A percentile compares a stretch with the other conserved stretches of the same genome.
Conservation (phyloP, 2,888 invertebrate species). For the Aspidiotus rigidus region DNA sequence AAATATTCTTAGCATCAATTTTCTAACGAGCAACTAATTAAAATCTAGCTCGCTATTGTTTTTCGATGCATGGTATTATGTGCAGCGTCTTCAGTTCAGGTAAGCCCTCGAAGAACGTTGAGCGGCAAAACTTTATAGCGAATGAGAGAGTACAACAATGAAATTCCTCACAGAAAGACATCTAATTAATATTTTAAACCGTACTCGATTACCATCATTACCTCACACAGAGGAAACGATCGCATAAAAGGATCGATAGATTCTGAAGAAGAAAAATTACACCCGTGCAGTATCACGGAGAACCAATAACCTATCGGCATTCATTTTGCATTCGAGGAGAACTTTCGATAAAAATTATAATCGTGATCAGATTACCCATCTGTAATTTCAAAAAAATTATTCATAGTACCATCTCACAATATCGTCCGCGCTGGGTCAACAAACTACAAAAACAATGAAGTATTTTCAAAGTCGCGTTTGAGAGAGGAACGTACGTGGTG, state of each 20-base stretch:
- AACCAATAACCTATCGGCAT: conserved; percentile 11
- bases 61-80: background rate
- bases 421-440: conserved; percentile 12
- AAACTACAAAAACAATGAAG: conserved; percentile 20
- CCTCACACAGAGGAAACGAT: conserved; percentile 13
- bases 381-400: too few species aligned
- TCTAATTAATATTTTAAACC: conserved; percentile 24
- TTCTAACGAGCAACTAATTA: conserved; percentile 3
- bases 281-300: background rate
- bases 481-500: too few species aligned
- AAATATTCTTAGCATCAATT: too few species aligned
- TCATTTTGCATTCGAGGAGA: conserved; percentile 24
- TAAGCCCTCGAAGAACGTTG: background rate
- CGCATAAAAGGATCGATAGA: conserved; percentile 18
- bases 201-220: conserved; percentile 7
- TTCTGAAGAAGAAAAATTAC: background rate
- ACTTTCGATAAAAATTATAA: conserved; percentile 26
- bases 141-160: conserved; percentile 3
- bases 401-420: too few species aligned
- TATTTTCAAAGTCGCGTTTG: background rate
- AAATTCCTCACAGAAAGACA: conserved; percentile 8
- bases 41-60: background rate
- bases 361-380: conserved; percentile 20
- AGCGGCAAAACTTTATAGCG: background rate
- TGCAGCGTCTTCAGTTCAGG: background rate